Evolutionary conservation across 2,888 invertebrate genomes (phyloP).

Genomic region (Perizoma affinitatum): DNA sequence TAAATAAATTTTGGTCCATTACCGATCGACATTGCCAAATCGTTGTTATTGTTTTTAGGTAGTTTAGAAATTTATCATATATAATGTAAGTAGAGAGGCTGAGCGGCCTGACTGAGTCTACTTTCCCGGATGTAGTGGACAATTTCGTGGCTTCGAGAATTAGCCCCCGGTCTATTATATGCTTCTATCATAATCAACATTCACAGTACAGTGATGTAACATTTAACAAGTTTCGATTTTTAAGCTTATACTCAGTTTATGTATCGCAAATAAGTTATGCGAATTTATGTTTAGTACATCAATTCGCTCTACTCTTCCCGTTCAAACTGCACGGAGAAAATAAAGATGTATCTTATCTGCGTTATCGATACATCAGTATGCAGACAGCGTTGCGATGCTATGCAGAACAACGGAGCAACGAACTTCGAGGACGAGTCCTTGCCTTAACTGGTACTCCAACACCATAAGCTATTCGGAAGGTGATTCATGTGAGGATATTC

Average conservation of each 20-base stretch:
- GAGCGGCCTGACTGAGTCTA: conserved; percentile 46
- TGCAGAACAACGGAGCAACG: conserved; percentile 78
- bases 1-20: conserved; percentile 21
- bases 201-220: conserved; percentile 26
- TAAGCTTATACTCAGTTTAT: not conserved
- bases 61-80: conserved; percentile 25
- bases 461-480: conserved; percentile 58
- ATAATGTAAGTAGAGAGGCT: conserved; percentile 42
- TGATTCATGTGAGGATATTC: conserved; percentile 62
- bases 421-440: conserved; percentile 74
- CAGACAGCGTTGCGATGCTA: conserved; percentile 67
- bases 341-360: conserved; percentile 14
- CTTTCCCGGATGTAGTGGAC: conserved; percentile 69
- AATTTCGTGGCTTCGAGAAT: conserved; percentile 54
- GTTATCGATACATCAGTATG: conserved; percentile 59
- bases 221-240: conserved; percentile 11
- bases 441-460: conserved; percentile 62
- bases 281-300: not conserved
- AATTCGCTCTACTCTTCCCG: not conserved
- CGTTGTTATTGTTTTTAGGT: conserved; percentile 42
- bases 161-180: conserved; percentile 47
- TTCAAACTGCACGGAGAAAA: conserved; percentile 2
- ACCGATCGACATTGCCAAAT: conserved; percentile 32
- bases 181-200: conserved; percentile 56
- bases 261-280: not conserved